Evolutionary conservation across 1,140 invertebrate genomes (phyloP).

Genomic region (Sminthurides bifidus): DNA sequence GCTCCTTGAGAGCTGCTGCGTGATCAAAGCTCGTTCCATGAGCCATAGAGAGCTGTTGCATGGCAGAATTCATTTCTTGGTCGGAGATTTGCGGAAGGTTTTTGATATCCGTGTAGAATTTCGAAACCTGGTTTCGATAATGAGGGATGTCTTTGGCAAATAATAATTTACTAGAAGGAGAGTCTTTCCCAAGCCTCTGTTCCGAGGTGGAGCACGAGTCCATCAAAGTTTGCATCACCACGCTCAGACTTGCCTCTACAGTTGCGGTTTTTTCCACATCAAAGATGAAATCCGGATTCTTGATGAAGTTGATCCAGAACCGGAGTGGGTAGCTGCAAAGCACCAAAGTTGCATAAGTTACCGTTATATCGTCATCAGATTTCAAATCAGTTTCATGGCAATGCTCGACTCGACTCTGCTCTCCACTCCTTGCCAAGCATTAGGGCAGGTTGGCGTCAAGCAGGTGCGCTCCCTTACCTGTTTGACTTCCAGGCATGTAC

Average conservation of each 20-base stretch:
- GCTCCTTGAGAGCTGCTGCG: slow-evolving; percentile 77
- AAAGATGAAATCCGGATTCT: slow-evolving; percentile 94
- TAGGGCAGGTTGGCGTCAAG: too few relatives aligned
- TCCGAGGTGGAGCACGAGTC: slow-evolving; percentile 82
- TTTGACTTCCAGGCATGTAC: slow-evolving; percentile 95
- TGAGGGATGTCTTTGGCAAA: slow-evolving; percentile 89
- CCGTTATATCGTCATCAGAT: slow-evolving; percentile 5
- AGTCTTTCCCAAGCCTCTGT: slow-evolving; percentile 82
- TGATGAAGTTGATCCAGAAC: slow-evolving; percentile 96
- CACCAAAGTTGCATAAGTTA: slow-evolving; percentile 22
- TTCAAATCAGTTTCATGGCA: not conserved
- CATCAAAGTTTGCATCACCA: slow-evolving; percentile 94
- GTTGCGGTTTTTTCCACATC: slow-evolving; percentile 87
- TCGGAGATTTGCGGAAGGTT: slow-evolving; percentile 75
- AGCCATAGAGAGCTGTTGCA: slow-evolving; percentile 78
- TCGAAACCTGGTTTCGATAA: slow-evolving; percentile 72
- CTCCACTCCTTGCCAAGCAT: too few relatives aligned
- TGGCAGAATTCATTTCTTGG: slow-evolving; percentile 79
- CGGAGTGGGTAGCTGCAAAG: slow-evolving; percentile 66
- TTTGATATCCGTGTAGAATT: slow-evolving; percentile 75
- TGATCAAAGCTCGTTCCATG: slow-evolving; percentile 81
- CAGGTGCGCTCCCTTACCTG: too few relatives aligned
- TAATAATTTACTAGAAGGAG: slow-evolving; percentile 83
- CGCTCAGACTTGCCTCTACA: slow-evolving; percentile 81
- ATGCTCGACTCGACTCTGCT: not conserved